Evolutionary conservation across 2,888 invertebrate species (phyloP).

Genomic region (Tinea trinotella): DNA sequence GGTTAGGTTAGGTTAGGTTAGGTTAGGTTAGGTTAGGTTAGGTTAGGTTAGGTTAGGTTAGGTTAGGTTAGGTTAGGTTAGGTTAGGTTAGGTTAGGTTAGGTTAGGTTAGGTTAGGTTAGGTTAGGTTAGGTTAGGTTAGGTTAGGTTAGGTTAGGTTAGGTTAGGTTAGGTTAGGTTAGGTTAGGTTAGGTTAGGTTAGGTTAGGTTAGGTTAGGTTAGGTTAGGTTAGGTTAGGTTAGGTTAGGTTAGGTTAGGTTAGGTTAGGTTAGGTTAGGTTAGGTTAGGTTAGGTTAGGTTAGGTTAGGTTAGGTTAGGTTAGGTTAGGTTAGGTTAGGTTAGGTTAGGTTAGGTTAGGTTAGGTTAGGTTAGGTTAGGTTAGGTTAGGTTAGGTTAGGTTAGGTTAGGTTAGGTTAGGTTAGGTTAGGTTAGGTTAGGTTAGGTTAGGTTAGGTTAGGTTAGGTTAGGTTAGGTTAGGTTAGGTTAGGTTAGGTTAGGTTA

Average conservation of each 20-base stretch:
- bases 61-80: slow-evolving; percentile 10
- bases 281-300: no score
- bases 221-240: no score
- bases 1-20: slow-evolving; percentile 21
- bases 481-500: slow-evolving; percentile 31
- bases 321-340: slow-evolving; percentile 21
- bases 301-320: no score
- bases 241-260: no score
- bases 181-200: no score
- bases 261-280: no score
- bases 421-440: slow-evolving; percentile 28
- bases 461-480: slow-evolving; percentile 30
- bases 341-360: slow-evolving; percentile 22
- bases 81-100: slow-evolving; percentile 20
- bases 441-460: slow-evolving; percentile 29
- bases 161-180: slow-evolving; percentile 19
- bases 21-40: slow-evolving; percentile 22
- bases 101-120: slow-evolving; percentile 19
- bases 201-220: no score
- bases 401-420: slow-evolving; percentile 23
- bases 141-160: slow-evolving; percentile 19
- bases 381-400: slow-evolving; percentile 26
- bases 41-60: slow-evolving; percentile 20
- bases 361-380: slow-evolving; percentile 29
- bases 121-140: slow-evolving; percentile 19